Base-by-base conservation (phyloP, 2,888 invertebrate genomes). In the Eilema sororculum region DNA sequence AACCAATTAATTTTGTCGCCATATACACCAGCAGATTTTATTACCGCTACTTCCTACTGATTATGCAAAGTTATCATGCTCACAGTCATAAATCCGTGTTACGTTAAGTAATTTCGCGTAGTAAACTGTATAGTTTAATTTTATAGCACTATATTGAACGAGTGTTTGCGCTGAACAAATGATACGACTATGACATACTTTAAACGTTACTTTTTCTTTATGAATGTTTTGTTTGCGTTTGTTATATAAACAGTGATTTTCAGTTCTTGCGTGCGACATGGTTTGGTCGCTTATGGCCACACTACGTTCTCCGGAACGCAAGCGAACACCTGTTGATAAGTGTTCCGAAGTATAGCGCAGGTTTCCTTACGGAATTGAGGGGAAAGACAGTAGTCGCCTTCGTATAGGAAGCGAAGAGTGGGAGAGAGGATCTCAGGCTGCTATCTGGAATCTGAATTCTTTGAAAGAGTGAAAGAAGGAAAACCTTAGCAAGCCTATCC, bases 111-210 rank as follows among this genome's bases (percentile, higher is more conserved):
- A 68, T 65, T 59, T 64, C 24, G 16, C 25, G 67, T 57, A 33
- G 22, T 68, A 64, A 70, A 70, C 46, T 25, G 46, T 64, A 46
- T n/a, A 59, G 67, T 71, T 64, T 60, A 37, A 71, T 65, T 64
- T 71, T 30, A 71, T 64, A 59, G n/a, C 56, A 28, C 33, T 65
- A 67, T 67, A 59, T 64, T 41, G 62, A 13, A 63, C n/a, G 28
- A 37, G 71, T 56, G 62, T 64, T 56, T 63, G 58, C 10, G 58
- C 10, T 41, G 22, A 62, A 41, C 46, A 66, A 70, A 63, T 70
- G 63, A 63, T 63, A 16, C 13, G 58, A n/a, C 30, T 28, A 25
- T 64, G 67, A 67, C 71, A 71, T 10, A 62, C 66, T 70, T 66
- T 46, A 25, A 28, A 57, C 25, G 37, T 58, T 46, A 28, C 22